Conservation (phyloP, 2,113 vertebrate species). For the Chinchilla lanigera region DNA sequence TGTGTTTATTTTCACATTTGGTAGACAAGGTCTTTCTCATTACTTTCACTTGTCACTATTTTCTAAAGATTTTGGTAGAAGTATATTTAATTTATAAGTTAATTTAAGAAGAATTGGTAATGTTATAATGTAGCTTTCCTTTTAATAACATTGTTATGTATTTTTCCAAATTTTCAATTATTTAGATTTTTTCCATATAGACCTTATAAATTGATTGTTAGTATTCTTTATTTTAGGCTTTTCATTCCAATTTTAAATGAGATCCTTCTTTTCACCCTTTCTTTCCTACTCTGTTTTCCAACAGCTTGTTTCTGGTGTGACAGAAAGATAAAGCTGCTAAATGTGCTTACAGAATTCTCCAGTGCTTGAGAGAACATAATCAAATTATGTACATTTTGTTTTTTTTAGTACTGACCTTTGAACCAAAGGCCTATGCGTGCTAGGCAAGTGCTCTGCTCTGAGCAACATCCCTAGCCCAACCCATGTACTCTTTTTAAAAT, state of each 20-base stretch:
- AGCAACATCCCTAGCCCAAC: background rate
- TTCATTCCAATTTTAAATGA: background rate
- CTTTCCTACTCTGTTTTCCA: background rate
- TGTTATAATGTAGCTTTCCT: background rate
- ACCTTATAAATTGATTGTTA: background rate
- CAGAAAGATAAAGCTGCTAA: background rate
- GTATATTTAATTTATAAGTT: background rate
- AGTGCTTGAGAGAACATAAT: background rate
- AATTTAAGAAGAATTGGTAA: background rate
- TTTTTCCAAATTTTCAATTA: background rate
- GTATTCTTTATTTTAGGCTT: background rate
- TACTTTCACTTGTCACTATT: background rate
- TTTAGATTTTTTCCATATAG: background rate
- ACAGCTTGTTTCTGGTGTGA: background rate
- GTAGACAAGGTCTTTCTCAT: background rate
- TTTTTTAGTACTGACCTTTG: background rate
- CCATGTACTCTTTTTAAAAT: background rate
- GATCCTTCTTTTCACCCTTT: background rate
- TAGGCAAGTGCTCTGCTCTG: no score
- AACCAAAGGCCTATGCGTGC: no score
- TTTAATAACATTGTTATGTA: background rate
- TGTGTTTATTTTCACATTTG: conserved; percentile 40
- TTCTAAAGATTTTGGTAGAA: background rate
- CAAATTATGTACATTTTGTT: background rate
- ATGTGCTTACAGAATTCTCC: background rate